These are phyloP conservation scores for Sitophilus oryzae DNA, from an alignment of 1,140 invertebrate genomes.

Conservation along the genomic window DNA sequence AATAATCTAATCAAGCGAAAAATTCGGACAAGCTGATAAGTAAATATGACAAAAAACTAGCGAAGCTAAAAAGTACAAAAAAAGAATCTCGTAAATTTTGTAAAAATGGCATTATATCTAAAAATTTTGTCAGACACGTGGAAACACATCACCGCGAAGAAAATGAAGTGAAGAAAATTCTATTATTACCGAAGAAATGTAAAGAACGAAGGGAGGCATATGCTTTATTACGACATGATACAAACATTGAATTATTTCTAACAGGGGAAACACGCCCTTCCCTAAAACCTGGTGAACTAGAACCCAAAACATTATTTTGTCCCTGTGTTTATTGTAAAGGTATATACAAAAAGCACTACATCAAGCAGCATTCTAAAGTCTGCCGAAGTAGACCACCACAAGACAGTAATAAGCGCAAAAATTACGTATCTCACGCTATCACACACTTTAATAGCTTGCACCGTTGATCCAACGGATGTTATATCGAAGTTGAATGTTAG, in stretches of 20 bases:
- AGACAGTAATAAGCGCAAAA: not conserved
- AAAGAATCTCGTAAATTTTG: conserved; percentile 1
- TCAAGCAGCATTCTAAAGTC: conserved; percentile 5
- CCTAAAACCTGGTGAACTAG: not conserved
- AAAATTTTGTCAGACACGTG: not conserved
- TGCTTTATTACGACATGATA: conserved; percentile 2
- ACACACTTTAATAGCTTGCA: conserved; percentile 8
- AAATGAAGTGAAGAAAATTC: not conserved
- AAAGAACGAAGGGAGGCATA: conserved; percentile 7
- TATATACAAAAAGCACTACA: conserved; percentile 3
- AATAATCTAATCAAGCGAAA: no score
- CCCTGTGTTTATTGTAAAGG: conserved; percentile 13
- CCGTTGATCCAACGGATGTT: conserved; percentile 5
- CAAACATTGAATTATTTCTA: conserved; percentile 8
- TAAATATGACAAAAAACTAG: no score
- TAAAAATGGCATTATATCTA: not conserved
- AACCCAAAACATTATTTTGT: not conserved
- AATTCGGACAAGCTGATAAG: no score
- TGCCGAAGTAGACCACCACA: not conserved
- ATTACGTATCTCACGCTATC: conserved; percentile 8
- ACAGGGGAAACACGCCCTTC: conserved; percentile 2
- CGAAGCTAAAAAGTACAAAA: no score
- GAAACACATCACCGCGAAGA: not conserved
- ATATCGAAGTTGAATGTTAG: conserved; percentile 12
- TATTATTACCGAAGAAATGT: conserved; percentile 3